Conservation (phyloP, 2,888 invertebrate species). For the Melipona bicolor region DNA sequence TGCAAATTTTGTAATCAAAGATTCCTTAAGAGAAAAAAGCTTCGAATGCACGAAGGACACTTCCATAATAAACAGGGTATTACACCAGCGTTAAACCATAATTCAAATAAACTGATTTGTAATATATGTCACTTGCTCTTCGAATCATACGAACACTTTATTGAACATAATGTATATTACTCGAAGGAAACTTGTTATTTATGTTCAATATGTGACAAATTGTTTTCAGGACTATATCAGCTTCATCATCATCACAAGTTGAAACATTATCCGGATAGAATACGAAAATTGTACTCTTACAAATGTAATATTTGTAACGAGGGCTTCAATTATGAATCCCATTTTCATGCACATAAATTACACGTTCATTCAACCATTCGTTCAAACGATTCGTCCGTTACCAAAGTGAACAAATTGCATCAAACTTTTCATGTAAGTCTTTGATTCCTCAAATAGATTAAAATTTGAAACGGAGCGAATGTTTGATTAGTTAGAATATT, state of each 20-base stretch:
- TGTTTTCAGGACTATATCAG: conserved; percentile 66
- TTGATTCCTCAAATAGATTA: not conserved
- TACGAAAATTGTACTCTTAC: conserved; percentile 50
- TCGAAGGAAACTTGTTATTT: conserved; percentile 40
- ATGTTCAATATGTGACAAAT: conserved; percentile 63
- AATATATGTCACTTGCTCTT: conserved; percentile 68
- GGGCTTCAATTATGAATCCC: conserved; percentile 68
- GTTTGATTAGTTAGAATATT: not conserved
- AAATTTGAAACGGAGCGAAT: not conserved
- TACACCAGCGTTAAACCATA: not conserved
- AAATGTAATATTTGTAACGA: conserved; percentile 68
- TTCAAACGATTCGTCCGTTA: not conserved
- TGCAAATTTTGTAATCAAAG: conserved; percentile 73
- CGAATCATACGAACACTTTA: conserved; percentile 57
- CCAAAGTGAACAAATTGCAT: no score
- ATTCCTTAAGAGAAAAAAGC: conserved; percentile 49
- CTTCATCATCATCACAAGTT: conserved; percentile 70
- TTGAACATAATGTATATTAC: conserved; percentile 72
- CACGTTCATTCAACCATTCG: conserved; percentile 66
- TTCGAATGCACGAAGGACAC: conserved; percentile 70
- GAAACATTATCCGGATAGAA: conserved; percentile 57
- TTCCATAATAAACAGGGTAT: conserved; percentile 53
- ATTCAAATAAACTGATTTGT: conserved; percentile 47
- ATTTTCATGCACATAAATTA: conserved; percentile 70
- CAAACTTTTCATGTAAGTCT: no score